Evolutionary conservation across 2,113 vertebrate genomes (phyloP), one percentile per base, ranked within the genome.

Genomic region (Eurystomus gularis): DNA sequence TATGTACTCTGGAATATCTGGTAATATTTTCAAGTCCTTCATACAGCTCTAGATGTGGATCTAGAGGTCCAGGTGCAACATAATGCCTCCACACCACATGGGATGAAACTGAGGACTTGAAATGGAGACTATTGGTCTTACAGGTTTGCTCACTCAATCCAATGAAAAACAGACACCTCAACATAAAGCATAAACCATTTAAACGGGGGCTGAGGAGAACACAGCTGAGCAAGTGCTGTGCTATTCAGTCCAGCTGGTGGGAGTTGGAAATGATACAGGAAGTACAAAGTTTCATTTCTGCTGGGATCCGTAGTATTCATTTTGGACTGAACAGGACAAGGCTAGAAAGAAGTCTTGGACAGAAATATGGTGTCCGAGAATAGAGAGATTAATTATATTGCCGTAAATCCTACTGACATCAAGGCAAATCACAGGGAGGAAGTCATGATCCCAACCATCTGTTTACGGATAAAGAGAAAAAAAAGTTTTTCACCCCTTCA

Each of bases 361-460:
- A 93, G n/a, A 90, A 92, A 83, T 70, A 19, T 93, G 42, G 17
- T 92, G 55, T 83, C 58, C 85, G 88, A 88, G 79, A 90, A 92
- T 31, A 88, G 60, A 90, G 44, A 94, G 54, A 88, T 72, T 80
- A 93, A 80, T 95, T 76, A 65, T 49, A 83, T 33, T 78, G 82
- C 42, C 81, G 51, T 91, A 95, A 95, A 94, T 93, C 76, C 86
- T 78, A 73, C 76, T 58, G 79, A 92, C 79, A 93, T 81, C 70
- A 86, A 93, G 86, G 86, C 60, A 94, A 95, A 94, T 52, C 83
- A 94, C 29, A 91, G 1, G 4, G 71, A 93, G n/a, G 49, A 90
- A 93, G 54, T 66, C 48, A 84, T 21, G 78, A 96, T 91, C 70
- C 29, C 88, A 85, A 93, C 65, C 88, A 94, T 91, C 82, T 96